Conservation (phyloP, 2,113 vertebrate genomes). For the Condylura cristata region DNA sequence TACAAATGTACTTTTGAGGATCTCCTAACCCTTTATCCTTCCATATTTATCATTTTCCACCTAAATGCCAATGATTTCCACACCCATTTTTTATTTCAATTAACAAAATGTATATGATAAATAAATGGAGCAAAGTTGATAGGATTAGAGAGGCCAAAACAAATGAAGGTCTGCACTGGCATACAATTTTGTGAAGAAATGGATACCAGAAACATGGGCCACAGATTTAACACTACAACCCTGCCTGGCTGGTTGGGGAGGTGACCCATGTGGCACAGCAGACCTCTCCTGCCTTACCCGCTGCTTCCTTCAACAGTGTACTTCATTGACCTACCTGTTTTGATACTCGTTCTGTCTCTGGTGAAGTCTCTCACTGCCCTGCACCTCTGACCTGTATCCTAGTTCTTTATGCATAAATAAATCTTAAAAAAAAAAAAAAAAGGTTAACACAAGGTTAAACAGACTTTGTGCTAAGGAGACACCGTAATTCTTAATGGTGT, state of each 20-base stretch:
- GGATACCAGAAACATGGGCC: background rate
- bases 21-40: background rate
- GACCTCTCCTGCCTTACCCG: no score
- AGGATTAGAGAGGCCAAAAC: background rate
- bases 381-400: no score
- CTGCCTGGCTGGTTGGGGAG: no score
- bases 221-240: background rate
- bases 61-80: background rate
- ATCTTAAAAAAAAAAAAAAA: no score
- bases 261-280: no score
- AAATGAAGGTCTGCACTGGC: background rate
- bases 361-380: no score
- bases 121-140: background rate
- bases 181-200: background rate
- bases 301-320: no score
- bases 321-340: no score
- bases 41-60: background rate
- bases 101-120: background rate
- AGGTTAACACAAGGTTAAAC: background rate
- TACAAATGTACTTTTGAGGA: background rate
- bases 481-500: background rate
- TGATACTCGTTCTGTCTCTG: no score
- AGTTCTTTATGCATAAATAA: no score
- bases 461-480: background rate
- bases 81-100: background rate